Evolutionary conservation across 2,797 vertebrate genomes (phyloP).

Genomic region (Aeoliscus strigatus): DNA sequence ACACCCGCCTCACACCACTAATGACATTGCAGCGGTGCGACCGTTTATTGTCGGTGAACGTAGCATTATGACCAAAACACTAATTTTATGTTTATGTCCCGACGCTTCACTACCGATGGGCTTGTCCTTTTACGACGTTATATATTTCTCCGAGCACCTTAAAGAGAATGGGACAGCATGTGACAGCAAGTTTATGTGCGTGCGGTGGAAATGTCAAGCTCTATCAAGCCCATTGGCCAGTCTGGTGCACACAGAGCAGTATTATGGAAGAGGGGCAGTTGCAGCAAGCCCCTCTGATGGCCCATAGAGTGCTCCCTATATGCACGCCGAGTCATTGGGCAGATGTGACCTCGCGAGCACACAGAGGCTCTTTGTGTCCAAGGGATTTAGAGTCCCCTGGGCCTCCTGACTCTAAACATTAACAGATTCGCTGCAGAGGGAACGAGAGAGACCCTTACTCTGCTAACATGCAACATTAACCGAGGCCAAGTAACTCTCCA

Average conservation of each 20-base stretch:
- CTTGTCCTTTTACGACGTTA: conserved; percentile 34
- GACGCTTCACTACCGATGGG: conserved; percentile 3
- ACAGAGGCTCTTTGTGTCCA: conserved; percentile 81
- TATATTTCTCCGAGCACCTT: conserved; percentile 38
- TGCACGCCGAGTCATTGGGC: conserved; percentile 73
- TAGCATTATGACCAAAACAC: conserved; percentile 39
- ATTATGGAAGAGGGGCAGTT: conserved; percentile 67
- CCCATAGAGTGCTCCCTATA: conserved; percentile 67
- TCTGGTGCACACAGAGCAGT: conserved; percentile 53
- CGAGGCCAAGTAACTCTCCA: conserved; percentile 42
- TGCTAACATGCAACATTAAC: conserved; percentile 70
- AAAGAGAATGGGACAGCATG: conserved; percentile 37
- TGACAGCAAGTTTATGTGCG: conserved; percentile 55
- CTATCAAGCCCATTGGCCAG: conserved; percentile 46
- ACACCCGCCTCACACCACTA: conserved; percentile 24
- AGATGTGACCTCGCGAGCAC: conserved; percentile 78
- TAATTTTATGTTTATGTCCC: conserved; percentile 38
- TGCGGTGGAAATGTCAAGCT: conserved; percentile 54
- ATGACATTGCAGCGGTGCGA: conserved; percentile 41
- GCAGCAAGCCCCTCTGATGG: conserved; percentile 59
- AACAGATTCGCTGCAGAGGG: conserved; percentile 72
- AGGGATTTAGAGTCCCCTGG: conserved; percentile 74
- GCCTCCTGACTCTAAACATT: conserved; percentile 79
- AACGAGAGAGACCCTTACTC: conserved; percentile 58
- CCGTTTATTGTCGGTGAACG: conserved; percentile 40